Evolutionary conservation across 2,797 vertebrate genomes (phyloP).

Genomic region (Luscinia luscinia): DNA sequence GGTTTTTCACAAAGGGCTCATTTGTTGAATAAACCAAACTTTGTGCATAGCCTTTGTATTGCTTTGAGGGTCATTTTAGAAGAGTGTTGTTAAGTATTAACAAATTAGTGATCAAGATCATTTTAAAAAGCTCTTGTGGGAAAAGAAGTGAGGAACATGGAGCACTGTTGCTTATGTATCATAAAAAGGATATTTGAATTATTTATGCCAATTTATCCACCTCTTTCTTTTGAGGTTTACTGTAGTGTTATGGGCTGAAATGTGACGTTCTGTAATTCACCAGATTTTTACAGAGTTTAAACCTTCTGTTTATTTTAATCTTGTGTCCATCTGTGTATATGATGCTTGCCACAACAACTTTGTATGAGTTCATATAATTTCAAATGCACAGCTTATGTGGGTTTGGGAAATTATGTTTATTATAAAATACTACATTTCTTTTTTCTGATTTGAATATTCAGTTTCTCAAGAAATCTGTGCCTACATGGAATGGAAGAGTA

Average conservation of each 20-base stretch:
- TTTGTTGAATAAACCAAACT: conserved; percentile 43
- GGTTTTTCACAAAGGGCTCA: conserved; percentile 27
- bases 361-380: background rate
- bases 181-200: conserved; percentile 6
- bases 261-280: background rate
- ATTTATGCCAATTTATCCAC: background rate
- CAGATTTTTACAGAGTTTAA: background rate
- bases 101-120: conserved; percentile 10
- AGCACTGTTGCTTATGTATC: background rate
- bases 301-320: background rate
- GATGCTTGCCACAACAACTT: background rate
- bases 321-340: background rate
- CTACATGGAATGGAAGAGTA: background rate
- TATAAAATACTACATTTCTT: background rate
- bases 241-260: background rate
- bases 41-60: conserved; percentile 26
- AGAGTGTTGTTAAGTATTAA: conserved; percentile 32
- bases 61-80: conserved; percentile 16
- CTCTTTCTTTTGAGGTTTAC: background rate
- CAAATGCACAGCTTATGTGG: background rate
- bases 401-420: background rate
- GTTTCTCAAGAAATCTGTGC: background rate
- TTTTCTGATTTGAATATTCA: conserved; percentile 10
- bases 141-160: background rate
- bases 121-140: conserved; percentile 14